Base-by-base conservation (phyloP, 2,797 vertebrate species). In the Protosalanx chinensis region DNA sequence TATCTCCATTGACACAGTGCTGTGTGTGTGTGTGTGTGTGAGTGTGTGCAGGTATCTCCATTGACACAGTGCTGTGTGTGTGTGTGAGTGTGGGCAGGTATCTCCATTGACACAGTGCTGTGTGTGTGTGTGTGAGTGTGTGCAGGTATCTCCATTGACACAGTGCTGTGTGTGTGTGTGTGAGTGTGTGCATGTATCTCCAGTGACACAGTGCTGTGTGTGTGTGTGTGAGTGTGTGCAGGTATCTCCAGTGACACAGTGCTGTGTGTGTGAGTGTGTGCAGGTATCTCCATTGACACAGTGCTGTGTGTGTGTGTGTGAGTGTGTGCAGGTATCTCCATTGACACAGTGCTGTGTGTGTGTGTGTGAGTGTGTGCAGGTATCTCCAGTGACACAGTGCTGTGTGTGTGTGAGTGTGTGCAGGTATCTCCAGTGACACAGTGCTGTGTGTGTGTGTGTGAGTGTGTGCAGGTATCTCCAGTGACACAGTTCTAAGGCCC, bases 401-500 rank as follows among this genome's bases (percentile, higher is more conserved):
- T 61, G 18, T 79, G 37, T 57, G 0, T 63, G 30, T 62, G 69
- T 15, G 60, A 33, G 29, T 63, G 60, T 15, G 32, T 64, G 37
- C 23, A 37, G 15, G n/a, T 15, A 27, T 27, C 23, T 27, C 23
- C 23, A 27, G 23, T 27, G 23, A 27, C 23, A 27, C 23, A 27
- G 23, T 27, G 1, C 1, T 27, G 23, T 27, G 23, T 27, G 23
- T 27, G 23, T 27, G 23, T 27, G 23, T 27, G 23, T 56, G n/a
- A 20, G 30, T 58, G 58, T 67, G 33, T 57, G 16, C 84, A 98
- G 96, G 96, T 81, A 96, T 98, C 85, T 94, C 90, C 85, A 97
- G 93, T 86, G 95, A 96, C 79, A 92, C 96, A 41, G 91, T 97
- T 79, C 77, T 95, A 80, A 93, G 89, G 72, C 93, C 96, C 2